These are phyloP conservation scores for Pseudochromis fuscus DNA, from an alignment of 2,797 vertebrate species.

Conservation along the genomic window DNA sequence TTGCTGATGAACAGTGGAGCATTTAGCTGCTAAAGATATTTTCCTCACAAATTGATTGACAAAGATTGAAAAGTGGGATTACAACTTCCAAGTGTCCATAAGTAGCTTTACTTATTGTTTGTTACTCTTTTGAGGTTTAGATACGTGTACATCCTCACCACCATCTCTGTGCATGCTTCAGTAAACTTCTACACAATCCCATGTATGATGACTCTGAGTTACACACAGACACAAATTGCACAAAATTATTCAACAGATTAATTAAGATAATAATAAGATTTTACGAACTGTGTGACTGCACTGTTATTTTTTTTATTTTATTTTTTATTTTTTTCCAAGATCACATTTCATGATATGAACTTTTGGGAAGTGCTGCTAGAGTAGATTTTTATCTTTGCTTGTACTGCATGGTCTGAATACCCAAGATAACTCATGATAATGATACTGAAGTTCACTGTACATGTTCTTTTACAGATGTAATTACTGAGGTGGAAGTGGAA, in stretches of 20 bases:
- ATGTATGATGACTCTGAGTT: too few species aligned
- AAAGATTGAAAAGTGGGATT: too few species aligned
- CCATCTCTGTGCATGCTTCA: too few species aligned
- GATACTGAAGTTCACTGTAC: slow-evolving; percentile 3
- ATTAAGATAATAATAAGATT: not conserved
- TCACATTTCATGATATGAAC: slow-evolving; percentile 1
- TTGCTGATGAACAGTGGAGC: too few species aligned
- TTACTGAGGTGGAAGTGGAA: slow-evolving; percentile 82
- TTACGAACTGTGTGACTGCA: not conserved
- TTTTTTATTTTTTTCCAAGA: too few species aligned
- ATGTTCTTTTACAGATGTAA: slow-evolving; percentile 71
- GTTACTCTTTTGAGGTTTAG: not conserved
- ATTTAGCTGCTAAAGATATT: too few species aligned
- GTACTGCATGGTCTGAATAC: slow-evolving; percentile 4
- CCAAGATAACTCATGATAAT: not conserved
- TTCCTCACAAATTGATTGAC: too few species aligned
- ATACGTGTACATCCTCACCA: not conserved
- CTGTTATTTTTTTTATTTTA: slow-evolving; percentile 1
- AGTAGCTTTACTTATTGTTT: too few species aligned
- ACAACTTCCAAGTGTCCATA: too few species aligned
- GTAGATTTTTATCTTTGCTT: slow-evolving; percentile 5
- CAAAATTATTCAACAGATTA: not conserved
- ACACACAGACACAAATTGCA: not conserved
- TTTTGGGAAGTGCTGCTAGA: not conserved
- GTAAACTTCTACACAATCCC: too few species aligned